phyloP scores from a whole-genome alignment of 2,888 invertebrate species.

The Ametastegia equiseti region DNA sequence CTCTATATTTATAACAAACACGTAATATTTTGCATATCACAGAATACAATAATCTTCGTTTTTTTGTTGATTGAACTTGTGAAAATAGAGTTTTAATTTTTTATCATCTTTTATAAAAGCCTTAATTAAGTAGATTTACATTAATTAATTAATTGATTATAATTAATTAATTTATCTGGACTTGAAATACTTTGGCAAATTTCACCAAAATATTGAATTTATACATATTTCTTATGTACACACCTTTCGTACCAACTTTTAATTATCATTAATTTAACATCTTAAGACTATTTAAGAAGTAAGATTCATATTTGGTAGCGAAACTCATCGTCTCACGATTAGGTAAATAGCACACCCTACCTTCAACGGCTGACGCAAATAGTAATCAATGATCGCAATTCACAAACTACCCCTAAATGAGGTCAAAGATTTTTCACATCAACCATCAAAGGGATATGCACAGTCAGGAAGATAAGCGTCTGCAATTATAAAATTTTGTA shows the following conservation, averaged over 20 bases:
- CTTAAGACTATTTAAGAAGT: slow-evolving; percentile 12
- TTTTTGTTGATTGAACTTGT: background rate
- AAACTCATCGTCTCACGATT: slow-evolving; percentile 20
- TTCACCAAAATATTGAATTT: slow-evolving; percentile 16
- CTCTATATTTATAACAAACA: slow-evolving; percentile 18
- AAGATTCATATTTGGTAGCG: slow-evolving; percentile 10
- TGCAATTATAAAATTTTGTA: background rate
- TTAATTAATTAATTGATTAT: no score
- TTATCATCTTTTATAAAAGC: slow-evolving; percentile 15
- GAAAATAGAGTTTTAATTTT: slow-evolving; percentile 38
- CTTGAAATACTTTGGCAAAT: slow-evolving; percentile 1
- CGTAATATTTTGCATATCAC: slow-evolving; percentile 16
- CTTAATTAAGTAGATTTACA: slow-evolving; percentile 31
- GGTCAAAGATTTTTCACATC: background rate
- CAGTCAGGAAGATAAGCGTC: background rate
- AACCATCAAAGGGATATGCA: background rate
- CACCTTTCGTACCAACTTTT: background rate
- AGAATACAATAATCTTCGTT: slow-evolving; percentile 29
- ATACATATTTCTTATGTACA: slow-evolving; percentile 26
- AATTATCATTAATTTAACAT: slow-evolving; percentile 30
- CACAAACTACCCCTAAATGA: background rate
- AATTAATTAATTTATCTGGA: slow-evolving; percentile 41
- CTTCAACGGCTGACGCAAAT: background rate
- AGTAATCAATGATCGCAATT: background rate
- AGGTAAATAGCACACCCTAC: background rate